phyloP scores from a whole-genome alignment of 2,113 vertebrate species.

The pig (Sus scrofa) region T2T-Sscrofa CM000817.6:93186501-93187000 shows the following conservation, averaged over 20 bases:
- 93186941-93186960: neutral
- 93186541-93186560: neutral
- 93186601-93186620: neutral
- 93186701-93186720: neutral
- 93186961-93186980: neutral
- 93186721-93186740: neutral
- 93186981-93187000: neutral
- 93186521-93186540: slow-evolving; percentile 22
- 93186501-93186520: neutral
- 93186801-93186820: neutral
- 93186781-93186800: neutral
- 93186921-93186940: neutral
- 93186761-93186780: neutral
- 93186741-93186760: neutral
- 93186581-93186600: neutral
- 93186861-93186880: neutral
- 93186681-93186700: neutral
- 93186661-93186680: neutral
- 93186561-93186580: slow-evolving; percentile 56
- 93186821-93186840: neutral
- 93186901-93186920: neutral
- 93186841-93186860: neutral
- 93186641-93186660: neutral
- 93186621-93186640: neutral
- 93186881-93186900: neutral